A percentile compares a stretch with the other conserved stretches of the same genome.
phyloP scores from a whole-genome alignment of 2,113 vertebrate species.

The Dasyurus viverrinus region DNA sequence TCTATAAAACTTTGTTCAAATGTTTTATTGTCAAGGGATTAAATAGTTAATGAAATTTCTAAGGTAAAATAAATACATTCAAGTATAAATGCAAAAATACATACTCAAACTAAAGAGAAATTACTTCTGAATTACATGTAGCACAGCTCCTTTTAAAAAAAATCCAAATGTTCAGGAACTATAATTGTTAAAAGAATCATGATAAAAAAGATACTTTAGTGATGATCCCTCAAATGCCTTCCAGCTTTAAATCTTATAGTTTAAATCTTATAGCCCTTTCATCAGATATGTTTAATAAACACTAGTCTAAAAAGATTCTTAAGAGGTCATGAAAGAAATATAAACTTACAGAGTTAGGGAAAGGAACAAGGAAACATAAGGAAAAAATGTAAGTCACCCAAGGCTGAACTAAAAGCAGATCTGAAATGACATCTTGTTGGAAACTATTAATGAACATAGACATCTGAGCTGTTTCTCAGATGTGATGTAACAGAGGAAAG shows the following conservation, averaged over 20 bases:
- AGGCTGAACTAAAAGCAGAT: neutral
- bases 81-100: conserved; percentile 27
- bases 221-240: neutral
- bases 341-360: conserved; percentile 29
- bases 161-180: neutral
- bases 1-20: conserved; percentile 24
- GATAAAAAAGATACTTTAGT: neutral
- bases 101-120: conserved; percentile 43
- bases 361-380: neutral
- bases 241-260: neutral
- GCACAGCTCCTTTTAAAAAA: conserved; percentile 11
- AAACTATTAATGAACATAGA: conserved; percentile 25
- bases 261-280: no score
- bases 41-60: conserved; percentile 41
- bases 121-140: conserved; percentile 42
- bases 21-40: conserved; percentile 47
- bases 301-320: conserved; percentile 10
- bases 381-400: neutral
- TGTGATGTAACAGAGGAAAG: conserved; percentile 26
- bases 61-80: conserved; percentile 34
- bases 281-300: conserved; percentile 3
- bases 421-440: conserved; percentile 23
- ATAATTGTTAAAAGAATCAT: neutral
- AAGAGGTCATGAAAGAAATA: conserved; percentile 22
- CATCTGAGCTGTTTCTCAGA: conserved; percentile 32